These are phyloP conservation scores for Antedon mediterranea DNA, from an alignment of 53 echinoderm and acorn worm species.

Conservation along the genomic window DNA sequence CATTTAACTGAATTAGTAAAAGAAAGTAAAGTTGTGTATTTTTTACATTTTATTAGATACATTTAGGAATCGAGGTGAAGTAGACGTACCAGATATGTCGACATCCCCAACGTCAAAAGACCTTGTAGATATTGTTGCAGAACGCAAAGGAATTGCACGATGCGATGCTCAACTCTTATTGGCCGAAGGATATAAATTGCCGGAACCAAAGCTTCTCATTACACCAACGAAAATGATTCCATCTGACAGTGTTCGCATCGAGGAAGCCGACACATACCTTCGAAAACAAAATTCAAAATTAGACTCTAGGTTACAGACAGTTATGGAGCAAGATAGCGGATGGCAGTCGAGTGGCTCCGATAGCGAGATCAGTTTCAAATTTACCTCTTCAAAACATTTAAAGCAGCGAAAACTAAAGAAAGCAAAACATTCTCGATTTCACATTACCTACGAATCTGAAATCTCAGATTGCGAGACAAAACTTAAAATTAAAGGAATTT, in stretches of 20 bases:
- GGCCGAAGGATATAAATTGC: constrained; percentile 74
- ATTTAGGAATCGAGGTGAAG: background rate
- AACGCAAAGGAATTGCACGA: constrained; percentile 66
- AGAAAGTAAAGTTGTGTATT: too few species aligned
- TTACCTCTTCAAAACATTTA: constrained; percentile 4
- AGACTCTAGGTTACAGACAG: background rate
- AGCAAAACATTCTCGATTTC: constrained; percentile 10
- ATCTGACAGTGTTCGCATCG: constrained; percentile 1
- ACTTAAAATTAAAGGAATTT: constrained; percentile 70
- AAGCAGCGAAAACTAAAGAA: constrained; percentile 5
- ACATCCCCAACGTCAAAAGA: constrained; percentile 3
- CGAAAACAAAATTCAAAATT: background rate
- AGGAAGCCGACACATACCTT: background rate
- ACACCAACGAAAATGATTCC: constrained; percentile 43
- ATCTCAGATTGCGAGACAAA: constrained; percentile 80
- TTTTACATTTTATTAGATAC: background rate
- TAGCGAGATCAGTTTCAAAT: constrained; percentile 39
- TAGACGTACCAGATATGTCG: background rate
- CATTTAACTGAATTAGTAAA: too few species aligned
- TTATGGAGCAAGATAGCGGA: background rate
- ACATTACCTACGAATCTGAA: constrained; percentile 56
- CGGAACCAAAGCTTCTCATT: constrained; percentile 46
- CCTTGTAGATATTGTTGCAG: constrained; percentile 66
- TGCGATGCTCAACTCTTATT: constrained; percentile 71
- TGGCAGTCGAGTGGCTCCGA: constrained; percentile 19